Evolutionary conservation across 2,888 invertebrate species (phyloP), one percentile per base, ranked within the genome.

Genomic region (Sericinus montela): DNA sequence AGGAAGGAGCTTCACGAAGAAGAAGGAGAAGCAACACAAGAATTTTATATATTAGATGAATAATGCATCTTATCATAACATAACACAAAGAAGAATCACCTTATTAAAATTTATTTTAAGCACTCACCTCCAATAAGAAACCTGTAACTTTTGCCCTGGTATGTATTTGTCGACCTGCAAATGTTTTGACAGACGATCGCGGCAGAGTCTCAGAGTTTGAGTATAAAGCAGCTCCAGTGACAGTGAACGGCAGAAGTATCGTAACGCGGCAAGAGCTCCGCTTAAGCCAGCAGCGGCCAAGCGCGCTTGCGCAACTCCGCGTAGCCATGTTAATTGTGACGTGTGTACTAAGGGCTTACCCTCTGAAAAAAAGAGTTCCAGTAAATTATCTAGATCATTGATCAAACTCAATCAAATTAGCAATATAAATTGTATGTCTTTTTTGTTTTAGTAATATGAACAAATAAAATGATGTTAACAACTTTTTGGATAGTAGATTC

Each of bases 331-430:
- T 14, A 96, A 93, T 90, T 98, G 99, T 7, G 98, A 90, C 3
- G 95, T 94, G 87, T 99, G 99, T 1, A 99, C 98, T 48, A 99
- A 89, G 0, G 97, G 93, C 81, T 97, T 97, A 10, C 99, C 99
- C 91, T 98, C 98, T 92, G 72, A 5, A 83, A 82, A 1, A 53
- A 45, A 43, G 30, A 15, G n/a, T n/a, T n/a, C n/a, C n/a, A n/a
- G n/a, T n/a, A n/a, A n/a, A n/a, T n/a, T n/a, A n/a, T n/a, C n/a
- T n/a, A n/a, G n/a, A n/a, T n/a, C n/a, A n/a, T n/a, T n/a, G n/a
- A n/a, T n/a, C n/a, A n/a, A n/a, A n/a, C n/a, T n/a, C n/a, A n/a
- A n/a, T n/a, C n/a, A n/a, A n/a, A n/a, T n/a, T n/a, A n/a, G n/a
- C n/a, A n/a, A n/a, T n/a, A n/a, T n/a, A n/a, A n/a, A n/a, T n/a